These are phyloP conservation scores for Mus spicilegus DNA, from an alignment of 2,113 vertebrate species.

Conservation along the genomic window DNA sequence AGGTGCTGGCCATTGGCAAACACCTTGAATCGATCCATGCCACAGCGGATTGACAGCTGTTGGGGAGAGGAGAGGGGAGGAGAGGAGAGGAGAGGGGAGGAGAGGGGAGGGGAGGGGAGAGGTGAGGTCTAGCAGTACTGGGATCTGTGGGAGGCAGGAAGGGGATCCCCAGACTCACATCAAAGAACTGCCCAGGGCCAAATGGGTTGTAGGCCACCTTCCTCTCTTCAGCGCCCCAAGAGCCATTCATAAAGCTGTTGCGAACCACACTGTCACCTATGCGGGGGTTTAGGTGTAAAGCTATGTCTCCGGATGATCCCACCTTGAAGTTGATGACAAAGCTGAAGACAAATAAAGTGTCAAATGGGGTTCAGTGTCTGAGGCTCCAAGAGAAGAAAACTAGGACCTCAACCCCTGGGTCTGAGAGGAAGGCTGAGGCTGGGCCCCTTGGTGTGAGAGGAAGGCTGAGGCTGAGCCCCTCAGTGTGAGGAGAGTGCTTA, in stretches of 20 bases:
- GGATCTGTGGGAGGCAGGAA: neutral
- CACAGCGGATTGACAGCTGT: constrained; percentile 91
- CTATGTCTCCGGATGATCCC: constrained; percentile 77
- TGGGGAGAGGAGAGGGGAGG: neutral
- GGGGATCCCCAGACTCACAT: constrained; percentile 85
- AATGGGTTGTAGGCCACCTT: constrained; percentile 87
- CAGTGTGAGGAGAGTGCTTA: neutral
- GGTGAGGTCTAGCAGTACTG: neutral
- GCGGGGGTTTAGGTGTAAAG: constrained; percentile 90
- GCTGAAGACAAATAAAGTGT: constrained; percentile 78
- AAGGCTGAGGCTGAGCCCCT: neutral
- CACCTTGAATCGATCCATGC: constrained; percentile 88
- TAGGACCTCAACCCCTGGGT: no score
- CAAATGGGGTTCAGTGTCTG: no score
- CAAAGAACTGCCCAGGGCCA: constrained; percentile 89
- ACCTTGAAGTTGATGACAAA: constrained; percentile 87
- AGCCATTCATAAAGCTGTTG: constrained; percentile 85
- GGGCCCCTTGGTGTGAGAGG: no score
- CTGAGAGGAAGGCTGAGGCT: neutral
- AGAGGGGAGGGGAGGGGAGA: rapidly evolving
- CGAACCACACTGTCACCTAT: constrained; percentile 85
- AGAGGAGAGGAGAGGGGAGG: neutral
- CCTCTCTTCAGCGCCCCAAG: constrained; percentile 89
- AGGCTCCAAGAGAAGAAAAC: neutral
- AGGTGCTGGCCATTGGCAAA: constrained; percentile 90